Conservation (phyloP, 53 echinoderm and acorn worm species). For the Crossaster papposus region DNA sequence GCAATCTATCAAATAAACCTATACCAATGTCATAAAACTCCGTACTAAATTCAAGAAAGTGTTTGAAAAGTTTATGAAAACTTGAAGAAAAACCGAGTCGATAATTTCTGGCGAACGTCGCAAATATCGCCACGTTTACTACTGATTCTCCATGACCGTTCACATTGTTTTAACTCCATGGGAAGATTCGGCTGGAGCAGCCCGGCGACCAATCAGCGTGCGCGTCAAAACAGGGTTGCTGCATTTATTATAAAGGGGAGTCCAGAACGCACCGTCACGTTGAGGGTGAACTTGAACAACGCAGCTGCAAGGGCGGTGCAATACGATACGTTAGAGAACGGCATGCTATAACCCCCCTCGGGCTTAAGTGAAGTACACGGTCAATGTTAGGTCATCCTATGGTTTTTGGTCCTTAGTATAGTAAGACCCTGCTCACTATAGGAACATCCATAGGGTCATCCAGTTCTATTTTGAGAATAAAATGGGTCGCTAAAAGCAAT, state of each 20-base stretch:
- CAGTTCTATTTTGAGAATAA: not conserved
- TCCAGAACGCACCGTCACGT: not conserved
- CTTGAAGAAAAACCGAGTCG: not conserved
- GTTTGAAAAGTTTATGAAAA: not conserved
- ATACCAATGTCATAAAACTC: not conserved
- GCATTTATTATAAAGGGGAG: constrained; percentile 31
- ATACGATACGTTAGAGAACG: constrained; percentile 18
- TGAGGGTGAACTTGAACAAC: constrained; percentile 24
- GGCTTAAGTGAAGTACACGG: constrained; percentile 32
- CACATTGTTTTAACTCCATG: constrained; percentile 32
- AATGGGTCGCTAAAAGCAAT: not conserved
- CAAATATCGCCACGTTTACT: constrained; percentile 1
- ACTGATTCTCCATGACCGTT: constrained; percentile 6
- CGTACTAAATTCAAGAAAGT: not conserved
- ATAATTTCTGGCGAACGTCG: not conserved
- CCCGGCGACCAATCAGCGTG: constrained; percentile 37
- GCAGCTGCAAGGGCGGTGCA: not conserved
- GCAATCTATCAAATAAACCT: not conserved
- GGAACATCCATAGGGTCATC: not conserved
- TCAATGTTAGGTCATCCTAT: constrained; percentile 40
- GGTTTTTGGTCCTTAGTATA: not conserved
- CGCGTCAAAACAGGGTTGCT: not conserved
- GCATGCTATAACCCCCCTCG: not conserved
- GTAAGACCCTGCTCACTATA: not conserved
- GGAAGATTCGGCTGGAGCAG: constrained; percentile 7